Conservation (phyloP, 2,113 vertebrate species). For the Hydropotes inermis region DNA sequence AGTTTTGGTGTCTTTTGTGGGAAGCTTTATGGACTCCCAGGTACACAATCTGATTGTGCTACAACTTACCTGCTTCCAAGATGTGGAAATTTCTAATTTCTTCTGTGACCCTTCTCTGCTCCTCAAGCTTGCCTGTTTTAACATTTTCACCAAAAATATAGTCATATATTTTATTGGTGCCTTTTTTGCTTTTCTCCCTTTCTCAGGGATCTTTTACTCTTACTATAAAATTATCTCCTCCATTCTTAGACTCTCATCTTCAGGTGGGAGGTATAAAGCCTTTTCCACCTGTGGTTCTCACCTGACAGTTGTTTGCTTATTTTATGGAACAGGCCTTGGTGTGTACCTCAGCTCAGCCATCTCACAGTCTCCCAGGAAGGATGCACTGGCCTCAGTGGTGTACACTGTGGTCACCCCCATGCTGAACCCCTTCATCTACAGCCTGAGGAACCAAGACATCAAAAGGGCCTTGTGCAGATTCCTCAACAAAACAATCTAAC, state of each 20-base stretch:
- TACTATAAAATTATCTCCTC: neutral
- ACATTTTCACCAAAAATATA: neutral
- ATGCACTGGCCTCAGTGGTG: neutral
- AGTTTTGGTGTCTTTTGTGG: neutral
- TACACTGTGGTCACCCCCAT: neutral
- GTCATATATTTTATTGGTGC: neutral
- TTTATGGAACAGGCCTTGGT: neutral
- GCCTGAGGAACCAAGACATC: neutral
- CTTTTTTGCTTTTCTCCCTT: neutral
- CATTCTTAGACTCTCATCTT: neutral
- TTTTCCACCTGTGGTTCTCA: neutral
- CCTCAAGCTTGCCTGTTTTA: neutral
- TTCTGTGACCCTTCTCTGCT: neutral
- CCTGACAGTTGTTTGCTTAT: neutral
- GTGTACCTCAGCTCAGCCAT: neutral
- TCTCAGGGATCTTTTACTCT: neutral
- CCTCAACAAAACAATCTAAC: neutral
- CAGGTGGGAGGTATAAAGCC: neutral
- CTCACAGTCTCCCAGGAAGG: neutral
- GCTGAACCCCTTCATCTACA: slow-evolving; percentile 2
- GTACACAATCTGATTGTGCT: neutral
- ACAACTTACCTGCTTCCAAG: neutral
- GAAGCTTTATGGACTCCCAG: neutral
- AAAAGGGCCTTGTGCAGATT: neutral
- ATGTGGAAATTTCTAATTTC: neutral